Evolutionary conservation across 2,888 invertebrate species (phyloP).

Genomic region (Autographa gamma): DNA sequence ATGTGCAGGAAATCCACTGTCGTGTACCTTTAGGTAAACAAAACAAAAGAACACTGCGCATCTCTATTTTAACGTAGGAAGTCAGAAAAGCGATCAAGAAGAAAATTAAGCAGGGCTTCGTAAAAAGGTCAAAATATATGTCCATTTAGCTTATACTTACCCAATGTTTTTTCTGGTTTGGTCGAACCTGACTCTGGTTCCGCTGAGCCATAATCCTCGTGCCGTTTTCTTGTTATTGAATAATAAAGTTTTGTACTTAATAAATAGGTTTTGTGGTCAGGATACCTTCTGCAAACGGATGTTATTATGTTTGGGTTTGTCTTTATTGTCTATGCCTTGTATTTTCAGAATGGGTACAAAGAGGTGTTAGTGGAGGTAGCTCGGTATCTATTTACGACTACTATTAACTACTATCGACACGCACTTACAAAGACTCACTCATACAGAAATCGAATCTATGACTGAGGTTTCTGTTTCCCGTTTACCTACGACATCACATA

Average conservation of each 20-base stretch:
- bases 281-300: neutral
- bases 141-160: slow-evolving; percentile 33
- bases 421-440: too few relatives aligned
- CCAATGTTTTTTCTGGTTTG: slow-evolving; percentile 36
- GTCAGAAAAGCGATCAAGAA: slow-evolving; percentile 90
- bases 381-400: too few relatives aligned
- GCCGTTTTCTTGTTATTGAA: slow-evolving; percentile 46
- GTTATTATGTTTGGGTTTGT: slow-evolving; percentile 18
- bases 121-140: slow-evolving; percentile 85
- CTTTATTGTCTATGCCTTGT: slow-evolving; percentile 13
- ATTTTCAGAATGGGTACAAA: neutral
- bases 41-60: slow-evolving; percentile 90
- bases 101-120: slow-evolving; percentile 89
- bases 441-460: too few relatives aligned
- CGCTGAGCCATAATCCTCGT: slow-evolving; percentile 36
- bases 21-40: slow-evolving; percentile 89
- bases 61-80: slow-evolving; percentile 92
- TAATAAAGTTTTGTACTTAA: slow-evolving; percentile 27
- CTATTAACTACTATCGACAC: too few relatives aligned
- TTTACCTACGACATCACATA: too few relatives aligned
- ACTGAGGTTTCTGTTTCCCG: too few relatives aligned
- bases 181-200: slow-evolving; percentile 29
- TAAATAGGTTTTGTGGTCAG: slow-evolving; percentile 15
- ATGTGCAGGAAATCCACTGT: slow-evolving; percentile 53
- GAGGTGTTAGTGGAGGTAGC: neutral